Evolutionary conservation across 2,888 invertebrate genomes (phyloP), one percentile per base, ranked within the genome.

Genomic region (Orthosia incerta): DNA sequence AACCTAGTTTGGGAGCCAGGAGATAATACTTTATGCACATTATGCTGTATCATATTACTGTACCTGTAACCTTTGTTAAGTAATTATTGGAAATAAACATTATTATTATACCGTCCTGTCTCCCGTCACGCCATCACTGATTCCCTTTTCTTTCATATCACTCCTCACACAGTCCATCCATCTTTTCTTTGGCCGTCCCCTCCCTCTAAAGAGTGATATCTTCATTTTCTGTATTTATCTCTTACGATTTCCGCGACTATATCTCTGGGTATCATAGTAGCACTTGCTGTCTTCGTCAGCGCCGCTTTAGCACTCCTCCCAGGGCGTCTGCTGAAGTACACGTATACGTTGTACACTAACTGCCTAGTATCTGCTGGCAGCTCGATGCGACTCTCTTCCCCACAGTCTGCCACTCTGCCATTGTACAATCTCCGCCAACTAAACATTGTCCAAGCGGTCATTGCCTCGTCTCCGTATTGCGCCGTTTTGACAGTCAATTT

Each of bases 371-470:
- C 96, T 15, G 95, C 95, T 50, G 96, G 96, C 65, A 96, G 88
- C 65, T 95, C 95, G 46, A 93, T 91, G 26, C 90, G 88, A 18
- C 90, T 91, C 11, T 95, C 95, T 26, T 96, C 96, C 26, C 85
- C 88, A 15, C 80, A 89, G 61, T 95, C 95, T 7, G 85, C 91
- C 20, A 90, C 89, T 81, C 91, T 91, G 16, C 94, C 93, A 75
- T 88, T 95, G 88, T 96, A 96, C 59, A 96, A 87, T 87, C 96
- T 90, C 83, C 96, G 91, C 96, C 96, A 96, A 90, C 95, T 96
- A 80, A 96, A 96, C 96, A 96, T 96, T 63, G 96, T 96, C 96
- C 96, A 96, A 68, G 96, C 96, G 80, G 96, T 96, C 96, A 96
- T 96, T 74, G 96, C 95, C 89, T 95, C 89, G 92, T 95, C 94